Evolutionary conservation across 53 echinoderm and acorn worm genomes (phyloP), one percentile per base, ranked within the genome.

Genomic region (Stichopus horrens): DNA sequence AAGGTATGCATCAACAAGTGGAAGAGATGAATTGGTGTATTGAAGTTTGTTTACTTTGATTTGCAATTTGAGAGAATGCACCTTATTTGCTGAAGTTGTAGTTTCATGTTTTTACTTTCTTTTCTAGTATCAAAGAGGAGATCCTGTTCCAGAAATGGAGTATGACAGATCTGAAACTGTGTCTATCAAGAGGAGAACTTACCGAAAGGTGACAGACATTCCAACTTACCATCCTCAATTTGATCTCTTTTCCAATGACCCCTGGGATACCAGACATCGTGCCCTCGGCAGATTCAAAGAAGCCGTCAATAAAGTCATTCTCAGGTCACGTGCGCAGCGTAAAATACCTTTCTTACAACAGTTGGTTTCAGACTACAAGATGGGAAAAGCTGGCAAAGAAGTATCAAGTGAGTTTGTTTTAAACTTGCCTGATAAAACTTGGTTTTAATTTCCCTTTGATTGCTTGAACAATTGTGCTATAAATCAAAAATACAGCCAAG

Each of bases 191-290:
- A 90, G 97, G 6, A 92, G 97, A 65, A 95, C 95, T 76, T 90
- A 93, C 75, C 89, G 97, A 4, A 57, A 23, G 58, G 90, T 90
- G 19, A 77, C 91, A 21, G 80, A 91, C 20, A 86, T 89, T 56
- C 94, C 95, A 0, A 58, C 86, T 51, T 37, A 83, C 0, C 77
- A 59, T 52, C 93, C 95, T 19, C 86, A 66, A 84, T 97, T 97
- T 90, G 97, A 95, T 68, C 55, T 87, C 10, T 95, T 95, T 83
- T 91, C 77, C 89, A 97, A 97, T 73, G 97, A 97, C 86, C 92
- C 95, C 53, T 97, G 97, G 97, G 83, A 89, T 20, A 81, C 94
- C 86, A 92, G 93, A 73, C 93, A 97, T 83, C 91, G 93, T 16
- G 95, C 97, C 51, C 87, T 95, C 11, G 94, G 92, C 58, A 90